Evolutionary conservation across 2,113 vertebrate species (phyloP).

Genomic region (Odocoileus virginianus): DNA sequence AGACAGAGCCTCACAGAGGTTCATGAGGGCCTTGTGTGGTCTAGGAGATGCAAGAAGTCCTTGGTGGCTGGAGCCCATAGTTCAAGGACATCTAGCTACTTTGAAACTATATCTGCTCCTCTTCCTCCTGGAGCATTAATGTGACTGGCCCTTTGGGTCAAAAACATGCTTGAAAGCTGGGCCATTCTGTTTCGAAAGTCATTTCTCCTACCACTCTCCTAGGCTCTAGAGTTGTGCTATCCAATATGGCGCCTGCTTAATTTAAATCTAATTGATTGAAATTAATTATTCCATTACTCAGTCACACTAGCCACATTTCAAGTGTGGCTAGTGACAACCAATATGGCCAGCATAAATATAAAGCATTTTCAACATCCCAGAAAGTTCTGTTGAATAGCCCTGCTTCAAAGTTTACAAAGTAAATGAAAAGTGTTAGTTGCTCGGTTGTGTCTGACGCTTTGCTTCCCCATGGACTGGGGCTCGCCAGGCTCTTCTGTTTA

Average conservation of each 20-base stretch:
- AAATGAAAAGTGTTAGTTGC: neutral
- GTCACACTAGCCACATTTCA: neutral
- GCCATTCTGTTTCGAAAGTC: neutral
- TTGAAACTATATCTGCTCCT: neutral
- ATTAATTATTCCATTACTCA: neutral
- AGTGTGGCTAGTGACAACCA: neutral
- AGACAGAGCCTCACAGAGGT: neutral
- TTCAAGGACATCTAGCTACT: neutral
- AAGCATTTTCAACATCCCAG: neutral
- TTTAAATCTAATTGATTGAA: neutral
- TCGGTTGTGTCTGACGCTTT: neutral
- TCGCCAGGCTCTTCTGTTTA: neutral
- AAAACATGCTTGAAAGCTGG: neutral
- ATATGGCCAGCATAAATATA: neutral
- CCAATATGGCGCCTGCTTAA: neutral
- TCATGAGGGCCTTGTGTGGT: neutral
- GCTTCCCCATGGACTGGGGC: neutral
- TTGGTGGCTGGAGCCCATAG: neutral
- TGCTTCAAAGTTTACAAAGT: neutral
- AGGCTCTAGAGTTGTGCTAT: neutral
- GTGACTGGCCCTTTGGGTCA: neutral
- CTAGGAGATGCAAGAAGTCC: neutral
- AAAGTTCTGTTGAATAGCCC: neutral
- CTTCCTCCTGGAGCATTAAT: neutral
- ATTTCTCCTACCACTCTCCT: neutral